Evolutionary conservation across 1,140 invertebrate species (phyloP).

Genomic region (Chlorops oryzae): DNA sequence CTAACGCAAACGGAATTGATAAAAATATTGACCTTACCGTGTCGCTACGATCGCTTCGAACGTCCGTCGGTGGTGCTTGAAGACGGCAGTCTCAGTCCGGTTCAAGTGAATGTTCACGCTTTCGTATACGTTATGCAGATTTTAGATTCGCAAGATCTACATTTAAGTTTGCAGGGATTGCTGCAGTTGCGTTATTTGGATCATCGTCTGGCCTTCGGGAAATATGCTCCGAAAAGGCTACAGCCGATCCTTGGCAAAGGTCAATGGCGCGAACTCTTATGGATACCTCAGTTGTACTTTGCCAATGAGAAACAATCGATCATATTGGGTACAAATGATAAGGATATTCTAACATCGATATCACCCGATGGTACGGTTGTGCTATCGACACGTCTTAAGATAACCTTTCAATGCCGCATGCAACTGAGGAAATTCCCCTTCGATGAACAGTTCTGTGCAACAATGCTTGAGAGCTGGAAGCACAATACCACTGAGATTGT

Average conservation of each 20-base stretch:
- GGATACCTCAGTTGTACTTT: constrained; percentile 73
- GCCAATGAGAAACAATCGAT: constrained; percentile 70
- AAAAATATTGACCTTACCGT: constrained; percentile 23
- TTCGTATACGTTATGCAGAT: constrained; percentile 70
- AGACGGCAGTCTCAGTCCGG: constrained; percentile 40
- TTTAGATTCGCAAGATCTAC: constrained; percentile 67
- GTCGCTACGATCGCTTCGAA: constrained; percentile 36
- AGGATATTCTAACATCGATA: constrained; percentile 70
- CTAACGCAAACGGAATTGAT: constrained; percentile 32
- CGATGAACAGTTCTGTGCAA: constrained; percentile 69
- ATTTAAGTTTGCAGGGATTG: constrained; percentile 73
- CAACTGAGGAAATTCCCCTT: constrained; percentile 79
- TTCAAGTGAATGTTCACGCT: constrained; percentile 58
- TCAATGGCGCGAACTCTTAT: constrained; percentile 59
- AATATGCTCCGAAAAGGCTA: constrained; percentile 55
- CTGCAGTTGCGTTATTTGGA: constrained; percentile 69
- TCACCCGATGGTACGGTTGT: constrained; percentile 67
- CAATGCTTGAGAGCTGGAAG: constrained; percentile 76
- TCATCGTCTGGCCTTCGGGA: constrained; percentile 56
- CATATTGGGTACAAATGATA: constrained; percentile 58
- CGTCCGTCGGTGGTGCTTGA: constrained; percentile 14
- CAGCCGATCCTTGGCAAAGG: constrained; percentile 64
- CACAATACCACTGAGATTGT: constrained; percentile 69
- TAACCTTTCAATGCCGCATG: constrained; percentile 73
- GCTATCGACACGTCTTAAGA: constrained; percentile 67